A percentile compares a stretch with the other conserved stretches of the same genome.
Evolutionary conservation across 2,113 vertebrate genomes (phyloP).

Genomic region (Haemorhous mexicanus): DNA sequence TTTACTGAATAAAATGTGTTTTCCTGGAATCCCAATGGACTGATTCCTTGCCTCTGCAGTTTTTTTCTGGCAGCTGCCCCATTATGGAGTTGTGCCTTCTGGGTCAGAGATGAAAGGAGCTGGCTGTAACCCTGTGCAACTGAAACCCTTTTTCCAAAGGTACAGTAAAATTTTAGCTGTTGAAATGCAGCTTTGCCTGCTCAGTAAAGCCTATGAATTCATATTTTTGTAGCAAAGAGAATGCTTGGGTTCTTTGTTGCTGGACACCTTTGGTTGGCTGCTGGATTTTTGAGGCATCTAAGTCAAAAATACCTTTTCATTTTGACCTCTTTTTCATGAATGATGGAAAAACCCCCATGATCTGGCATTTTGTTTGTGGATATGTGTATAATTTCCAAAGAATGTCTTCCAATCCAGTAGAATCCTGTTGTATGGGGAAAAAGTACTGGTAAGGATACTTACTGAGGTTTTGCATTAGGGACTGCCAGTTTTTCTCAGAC

Average conservation of each 20-base stretch:
- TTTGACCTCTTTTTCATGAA: background rate
- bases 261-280: background rate
- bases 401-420: background rate
- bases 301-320: background rate
- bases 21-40: background rate
- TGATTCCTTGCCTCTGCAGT: background rate
- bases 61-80: background rate
- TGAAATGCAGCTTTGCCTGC: background rate
- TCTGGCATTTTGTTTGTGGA: background rate
- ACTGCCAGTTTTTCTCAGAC: background rate
- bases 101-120: constrained; percentile 47
- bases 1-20: background rate
- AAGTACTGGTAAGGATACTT: background rate
- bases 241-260: background rate
- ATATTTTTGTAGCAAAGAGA: background rate
- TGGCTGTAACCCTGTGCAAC: background rate
- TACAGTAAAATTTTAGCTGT: background rate
- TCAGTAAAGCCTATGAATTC: background rate
- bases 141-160: background rate
- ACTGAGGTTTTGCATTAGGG: background rate
- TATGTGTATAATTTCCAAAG: background rate
- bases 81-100: background rate
- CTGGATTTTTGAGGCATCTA: background rate
- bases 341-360: accelerated
- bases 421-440: background rate